Percentiles rank a stretch among this genome's conserved stretches.
These are phyloP conservation scores for Xestia ashworthii DNA, from an alignment of 2,888 invertebrate genomes.

Conservation along the genomic window DNA sequence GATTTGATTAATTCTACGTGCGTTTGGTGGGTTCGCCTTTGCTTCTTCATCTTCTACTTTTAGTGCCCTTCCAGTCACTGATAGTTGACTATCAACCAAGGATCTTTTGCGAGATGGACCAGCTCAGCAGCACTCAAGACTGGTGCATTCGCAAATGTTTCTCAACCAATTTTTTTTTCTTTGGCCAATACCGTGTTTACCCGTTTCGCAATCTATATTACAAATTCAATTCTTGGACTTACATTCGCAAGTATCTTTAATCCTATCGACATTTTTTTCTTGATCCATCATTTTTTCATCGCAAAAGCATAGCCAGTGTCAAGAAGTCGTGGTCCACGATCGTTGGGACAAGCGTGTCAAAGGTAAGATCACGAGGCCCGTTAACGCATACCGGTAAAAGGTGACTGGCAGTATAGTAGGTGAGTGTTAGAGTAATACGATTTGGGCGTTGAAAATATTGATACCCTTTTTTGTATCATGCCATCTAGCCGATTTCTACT, in stretches of 20 bases:
- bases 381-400: constrained; percentile 50
- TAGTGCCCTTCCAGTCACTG: background rate
- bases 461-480: background rate
- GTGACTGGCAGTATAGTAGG: constrained; percentile 49
- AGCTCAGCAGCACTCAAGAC: background rate
- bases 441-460: constrained; percentile 31
- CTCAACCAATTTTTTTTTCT: background rate
- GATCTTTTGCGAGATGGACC: background rate
- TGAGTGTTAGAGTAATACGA: constrained; percentile 29
- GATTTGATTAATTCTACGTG: background rate
- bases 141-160: background rate
- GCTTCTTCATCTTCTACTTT: background rate
- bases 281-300: constrained; percentile 20
- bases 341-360: constrained; percentile 62
- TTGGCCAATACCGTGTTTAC: background rate
- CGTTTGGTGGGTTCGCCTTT: background rate
- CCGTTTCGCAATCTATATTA: background rate
- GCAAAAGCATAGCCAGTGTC: constrained; percentile 50
- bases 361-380: constrained; percentile 62
- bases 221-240: background rate
- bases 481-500: background rate
- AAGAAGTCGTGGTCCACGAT: constrained; percentile 63
- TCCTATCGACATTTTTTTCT: constrained; percentile 24
- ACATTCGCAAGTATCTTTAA: constrained; percentile 5
- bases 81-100: background rate